phyloP scores from a whole-genome alignment of 2,888 invertebrate genomes.

The Cantharis rufa region DNA sequence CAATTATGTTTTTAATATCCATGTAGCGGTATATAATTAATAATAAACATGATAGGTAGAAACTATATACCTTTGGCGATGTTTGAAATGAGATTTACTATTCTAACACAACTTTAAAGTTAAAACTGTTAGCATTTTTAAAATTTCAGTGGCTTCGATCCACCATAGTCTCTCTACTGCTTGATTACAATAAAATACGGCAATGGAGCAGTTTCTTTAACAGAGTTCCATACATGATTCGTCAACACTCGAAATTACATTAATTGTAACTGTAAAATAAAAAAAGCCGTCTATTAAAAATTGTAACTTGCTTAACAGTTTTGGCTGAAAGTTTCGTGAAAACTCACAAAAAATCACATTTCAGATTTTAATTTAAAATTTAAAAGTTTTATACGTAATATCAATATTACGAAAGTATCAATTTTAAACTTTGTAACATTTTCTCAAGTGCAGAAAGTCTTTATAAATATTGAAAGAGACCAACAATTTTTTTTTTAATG shows the following conservation, averaged over 20 bases:
- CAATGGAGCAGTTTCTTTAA: not conserved
- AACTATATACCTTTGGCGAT: no score
- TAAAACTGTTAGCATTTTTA: no score
- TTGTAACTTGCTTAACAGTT: not conserved
- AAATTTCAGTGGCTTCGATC: no score
- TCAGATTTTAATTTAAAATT: not conserved
- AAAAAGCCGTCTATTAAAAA: not conserved
- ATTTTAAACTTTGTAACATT: not conserved
- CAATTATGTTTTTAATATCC: no score
- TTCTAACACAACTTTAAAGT: no score
- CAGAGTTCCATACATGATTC: not conserved
- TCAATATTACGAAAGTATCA: not conserved
- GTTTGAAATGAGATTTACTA: no score
- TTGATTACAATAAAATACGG: no score
- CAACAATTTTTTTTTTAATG: not conserved
- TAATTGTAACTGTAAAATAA: not conserved
- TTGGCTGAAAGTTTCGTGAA: not conserved
- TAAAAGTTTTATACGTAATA: not conserved
- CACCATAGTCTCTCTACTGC: no score
- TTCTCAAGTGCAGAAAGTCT: not conserved
- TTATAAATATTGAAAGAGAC: not conserved
- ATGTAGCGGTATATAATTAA: no score
- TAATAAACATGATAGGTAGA: no score
- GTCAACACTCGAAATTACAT: not conserved
- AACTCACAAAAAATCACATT: not conserved